Conservation (phyloP, 2,888 invertebrate genomes). For the Brenthis ino region DNA sequence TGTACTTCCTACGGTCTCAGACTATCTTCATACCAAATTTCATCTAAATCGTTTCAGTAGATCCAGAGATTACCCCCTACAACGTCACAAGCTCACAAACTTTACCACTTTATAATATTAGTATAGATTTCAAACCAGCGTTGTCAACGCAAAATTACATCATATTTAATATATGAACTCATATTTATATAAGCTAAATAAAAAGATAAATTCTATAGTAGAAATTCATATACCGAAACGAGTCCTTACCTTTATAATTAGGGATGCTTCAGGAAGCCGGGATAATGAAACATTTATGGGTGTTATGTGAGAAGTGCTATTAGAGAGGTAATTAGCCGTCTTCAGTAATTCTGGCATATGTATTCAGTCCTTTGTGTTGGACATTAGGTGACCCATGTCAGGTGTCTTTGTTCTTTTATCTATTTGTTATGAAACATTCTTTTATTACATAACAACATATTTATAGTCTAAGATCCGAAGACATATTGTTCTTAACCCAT, state of each 20-base stretch:
- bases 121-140: no score
- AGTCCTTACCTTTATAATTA: slow-evolving; percentile 22
- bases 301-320: slow-evolving; percentile 37
- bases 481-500: no score
- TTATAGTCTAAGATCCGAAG: no score
- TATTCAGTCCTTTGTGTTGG: slow-evolving; percentile 58
- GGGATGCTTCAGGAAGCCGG: slow-evolving; percentile 13
- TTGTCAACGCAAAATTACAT: no score
- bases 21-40: no score
- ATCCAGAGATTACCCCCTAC: no score
- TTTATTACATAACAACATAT: slow-evolving; percentile 16
- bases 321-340: slow-evolving; percentile 57
- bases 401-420: slow-evolving; percentile 59
- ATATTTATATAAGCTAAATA: no score
- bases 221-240: background rate
- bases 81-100: no score
- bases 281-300: slow-evolving; percentile 26
- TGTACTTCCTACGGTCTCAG: no score
- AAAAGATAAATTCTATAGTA: background rate
- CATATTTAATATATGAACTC: no score
- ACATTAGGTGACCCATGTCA: slow-evolving; percentile 72
- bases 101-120: no score
- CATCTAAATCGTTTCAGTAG: no score
- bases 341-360: slow-evolving; percentile 60
- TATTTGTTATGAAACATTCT: slow-evolving; percentile 10